A percentile compares a stretch with the other conserved stretches of the same genome.
Evolutionary conservation across 2,888 invertebrate genomes (phyloP).

Genomic region (Arrhopalites spinosus): DNA sequence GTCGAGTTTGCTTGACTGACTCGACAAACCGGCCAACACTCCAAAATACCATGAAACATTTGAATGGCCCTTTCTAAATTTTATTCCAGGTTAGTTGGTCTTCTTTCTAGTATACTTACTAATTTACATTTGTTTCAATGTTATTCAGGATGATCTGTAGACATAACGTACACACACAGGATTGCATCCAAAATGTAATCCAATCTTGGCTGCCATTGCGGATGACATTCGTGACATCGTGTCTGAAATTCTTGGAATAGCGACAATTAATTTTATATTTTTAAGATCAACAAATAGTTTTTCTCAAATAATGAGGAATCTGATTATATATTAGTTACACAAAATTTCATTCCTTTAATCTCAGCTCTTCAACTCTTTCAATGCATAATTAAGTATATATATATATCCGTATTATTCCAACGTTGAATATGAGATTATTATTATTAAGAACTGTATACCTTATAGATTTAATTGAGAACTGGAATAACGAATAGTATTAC

Average conservation of each 20-base stretch:
- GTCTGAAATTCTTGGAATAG: slow-evolving; percentile 12
- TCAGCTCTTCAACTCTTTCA: no score
- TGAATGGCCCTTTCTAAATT: not conserved
- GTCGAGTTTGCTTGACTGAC: slow-evolving; percentile 29
- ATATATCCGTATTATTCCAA: no score
- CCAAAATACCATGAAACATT: not conserved
- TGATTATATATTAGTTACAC: no score
- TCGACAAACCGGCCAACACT: slow-evolving; percentile 8
- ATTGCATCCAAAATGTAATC: slow-evolving; percentile 15
- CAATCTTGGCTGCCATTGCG: slow-evolving; percentile 30
- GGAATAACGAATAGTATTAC: no score
- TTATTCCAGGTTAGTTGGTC: slow-evolving; percentile 25
- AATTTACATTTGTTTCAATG: slow-evolving; percentile 30
- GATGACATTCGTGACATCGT: slow-evolving; percentile 9
- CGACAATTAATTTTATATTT: not conserved
- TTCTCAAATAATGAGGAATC: no score
- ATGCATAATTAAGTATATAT: no score
- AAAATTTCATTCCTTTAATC: no score
- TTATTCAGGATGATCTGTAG: slow-evolving; percentile 32
- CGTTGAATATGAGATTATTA: no score
- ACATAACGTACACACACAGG: slow-evolving; percentile 13
- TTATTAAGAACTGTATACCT: no score
- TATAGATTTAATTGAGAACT: no score
- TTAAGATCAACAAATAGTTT: no score
- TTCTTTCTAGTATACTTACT: slow-evolving; percentile 5